Evolutionary conservation across 2,797 vertebrate species (phyloP), one percentile per base, ranked within the genome.

Genomic region (Trematomus bernacchii): DNA sequence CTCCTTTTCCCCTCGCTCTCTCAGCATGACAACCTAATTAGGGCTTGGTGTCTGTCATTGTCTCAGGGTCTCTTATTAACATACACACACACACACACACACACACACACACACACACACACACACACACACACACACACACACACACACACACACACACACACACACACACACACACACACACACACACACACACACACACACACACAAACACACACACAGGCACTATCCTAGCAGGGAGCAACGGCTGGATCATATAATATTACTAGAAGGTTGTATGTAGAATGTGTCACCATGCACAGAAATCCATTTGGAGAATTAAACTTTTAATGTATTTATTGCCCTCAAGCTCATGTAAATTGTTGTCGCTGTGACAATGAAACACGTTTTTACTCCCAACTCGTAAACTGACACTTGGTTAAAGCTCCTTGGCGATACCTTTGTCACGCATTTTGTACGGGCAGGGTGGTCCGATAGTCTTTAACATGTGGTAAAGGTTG

Each of bases 11-110:
- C 67, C 78, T 87, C 40, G 69, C 85, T 88, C 79, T 85, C 87
- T 85, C 87, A 82, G 81, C 86, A 85, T 94, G 92, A 93, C 92
- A 92, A 88, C 92, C 92, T 94, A 94, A 94, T 93, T 94, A 94
- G 91, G 74, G 79, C 82, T 89, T 80, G 87, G 90, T 93, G 89
- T 91, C 93, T 93, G 92, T 93, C 92, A 93, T 90, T 94, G 90
- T 93, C 89, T 87, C 87, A 55, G 88, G 78, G 82, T 79, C 84
- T 84, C 88, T 90, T 91, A 91, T 93, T 94, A 92, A 82, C 80
- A 73, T 82, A 66, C 77, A 67, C 80, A 67, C 71, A 65, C 47
- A 55, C 74, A 63, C 66, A 43, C 44, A 55, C 61, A 61, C 21
- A 72, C 59, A 42, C 64, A 61, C 67, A 58, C 58, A 66, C 75